Percentiles rank a stretch among this genome's conserved stretches.
phyloP scores from a whole-genome alignment of 92 coral and sea anemone species.

The Palythoa grandis region DNA sequence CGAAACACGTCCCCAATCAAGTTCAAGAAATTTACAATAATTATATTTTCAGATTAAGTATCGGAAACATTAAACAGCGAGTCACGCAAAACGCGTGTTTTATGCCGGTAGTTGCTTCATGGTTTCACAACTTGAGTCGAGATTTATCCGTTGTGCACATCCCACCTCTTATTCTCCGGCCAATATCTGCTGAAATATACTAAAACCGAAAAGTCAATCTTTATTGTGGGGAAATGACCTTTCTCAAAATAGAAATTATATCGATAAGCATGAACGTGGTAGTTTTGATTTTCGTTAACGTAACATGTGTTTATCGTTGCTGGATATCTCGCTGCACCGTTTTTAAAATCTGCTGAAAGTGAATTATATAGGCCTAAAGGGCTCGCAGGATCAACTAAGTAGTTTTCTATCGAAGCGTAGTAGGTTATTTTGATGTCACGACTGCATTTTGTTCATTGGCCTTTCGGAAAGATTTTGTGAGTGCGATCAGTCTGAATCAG shows the following conservation, averaged over 20 bases:
- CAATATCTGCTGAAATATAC: not conserved
- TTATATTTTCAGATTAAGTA: not conserved
- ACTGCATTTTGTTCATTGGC: slow-evolving; percentile 28
- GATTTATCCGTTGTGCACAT: not conserved
- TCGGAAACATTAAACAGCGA: not conserved
- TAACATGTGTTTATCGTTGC: not conserved
- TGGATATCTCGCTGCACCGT: not conserved
- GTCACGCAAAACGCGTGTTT: not conserved
- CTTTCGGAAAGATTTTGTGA: slow-evolving; percentile 20
- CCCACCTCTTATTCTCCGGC: not conserved
- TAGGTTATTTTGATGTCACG: slow-evolving; percentile 17
- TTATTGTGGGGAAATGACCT: not conserved
- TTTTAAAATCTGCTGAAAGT: not conserved
- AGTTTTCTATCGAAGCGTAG: not conserved
- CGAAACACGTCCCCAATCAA: not conserved
- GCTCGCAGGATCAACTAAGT: not conserved
- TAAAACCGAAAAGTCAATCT: not conserved
- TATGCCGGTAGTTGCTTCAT: too few relatives aligned
- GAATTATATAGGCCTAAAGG: not conserved
- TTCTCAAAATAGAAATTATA: not conserved
- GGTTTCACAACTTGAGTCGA: not conserved
- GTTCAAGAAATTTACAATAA: not conserved
- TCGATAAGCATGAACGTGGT: not conserved
- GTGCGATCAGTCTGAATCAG: not conserved
- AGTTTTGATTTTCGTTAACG: not conserved